These are phyloP conservation scores for Campoplex nolae DNA, from an alignment of 2,888 invertebrate species.

Conservation along the genomic window DNA sequence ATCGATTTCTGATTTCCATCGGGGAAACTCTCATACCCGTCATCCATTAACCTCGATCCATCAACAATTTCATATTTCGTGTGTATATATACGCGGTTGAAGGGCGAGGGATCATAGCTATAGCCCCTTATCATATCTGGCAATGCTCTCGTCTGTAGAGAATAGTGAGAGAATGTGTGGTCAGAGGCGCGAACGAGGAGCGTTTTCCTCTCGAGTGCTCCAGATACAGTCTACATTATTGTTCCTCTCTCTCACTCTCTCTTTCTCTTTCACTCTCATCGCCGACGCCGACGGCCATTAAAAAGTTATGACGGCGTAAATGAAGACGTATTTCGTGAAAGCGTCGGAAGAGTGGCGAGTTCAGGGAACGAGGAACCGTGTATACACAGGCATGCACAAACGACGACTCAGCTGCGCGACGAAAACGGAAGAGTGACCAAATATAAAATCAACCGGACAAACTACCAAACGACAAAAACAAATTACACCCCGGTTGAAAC, in stretches of 20 bases:
- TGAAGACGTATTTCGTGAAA: slow-evolving; percentile 75
- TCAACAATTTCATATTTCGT: slow-evolving; percentile 67
- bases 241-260: slow-evolving; percentile 24
- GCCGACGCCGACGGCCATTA: slow-evolving; percentile 74
- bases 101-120: slow-evolving; percentile 13
- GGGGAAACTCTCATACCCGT: slow-evolving; percentile 62
- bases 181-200: slow-evolving; percentile 63
- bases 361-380: slow-evolving; percentile 24
- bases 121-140: slow-evolving; percentile 46
- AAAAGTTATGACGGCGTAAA: slow-evolving; percentile 79
- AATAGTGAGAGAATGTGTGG: slow-evolving; percentile 43
- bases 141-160: slow-evolving; percentile 29
- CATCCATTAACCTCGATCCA: slow-evolving; percentile 72
- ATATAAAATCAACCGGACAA: slow-evolving; percentile 62
- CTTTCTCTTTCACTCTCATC: slow-evolving; percentile 39
- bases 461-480: slow-evolving; percentile 57
- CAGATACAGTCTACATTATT: slow-evolving; percentile 50
- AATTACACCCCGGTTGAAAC: slow-evolving; percentile 35
- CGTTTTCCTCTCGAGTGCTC: slow-evolving; percentile 65
- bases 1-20: slow-evolving; percentile 67
- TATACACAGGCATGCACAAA: slow-evolving; percentile 16
- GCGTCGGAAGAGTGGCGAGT: slow-evolving; percentile 39
- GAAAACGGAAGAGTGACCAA: slow-evolving; percentile 56
- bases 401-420: slow-evolving; percentile 36
- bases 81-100: slow-evolving; percentile 50